Conservation (phyloP, 1,140 invertebrate species). For the Papilio dardanus region DNA sequence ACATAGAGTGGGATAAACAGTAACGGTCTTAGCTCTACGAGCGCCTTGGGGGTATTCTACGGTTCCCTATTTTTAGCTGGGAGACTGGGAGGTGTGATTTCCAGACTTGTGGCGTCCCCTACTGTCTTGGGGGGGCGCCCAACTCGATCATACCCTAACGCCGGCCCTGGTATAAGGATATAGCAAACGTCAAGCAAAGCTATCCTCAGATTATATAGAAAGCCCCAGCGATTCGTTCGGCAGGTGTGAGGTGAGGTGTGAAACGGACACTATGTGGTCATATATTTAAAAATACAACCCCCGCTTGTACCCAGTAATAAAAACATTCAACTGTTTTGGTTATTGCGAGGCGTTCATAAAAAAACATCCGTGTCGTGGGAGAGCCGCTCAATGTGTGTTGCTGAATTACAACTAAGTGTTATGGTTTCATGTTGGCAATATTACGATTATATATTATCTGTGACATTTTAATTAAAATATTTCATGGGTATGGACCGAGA, state of each 20-base stretch:
- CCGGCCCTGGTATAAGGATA: too few species aligned
- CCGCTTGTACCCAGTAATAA: conserved; percentile 31
- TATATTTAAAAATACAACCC: conserved; percentile 36
- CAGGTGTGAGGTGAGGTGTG: conserved; percentile 31
- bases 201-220: background rate
- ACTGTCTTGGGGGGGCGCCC: too few species aligned
- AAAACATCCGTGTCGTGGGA: conserved; percentile 53
- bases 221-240: conserved; percentile 18
- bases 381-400: conserved; percentile 38
- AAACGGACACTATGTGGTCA: conserved; percentile 23
- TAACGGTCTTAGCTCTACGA: too few species aligned
- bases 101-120: too few species aligned
- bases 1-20: too few species aligned
- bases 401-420: conserved; percentile 36
- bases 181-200: background rate
- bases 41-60: too few species aligned
- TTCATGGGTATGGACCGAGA: too few species aligned
- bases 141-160: too few species aligned
- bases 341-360: conserved; percentile 40
- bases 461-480: conserved; percentile 29
- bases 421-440: conserved; percentile 34
- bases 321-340: conserved; percentile 49
- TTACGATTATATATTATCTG: conserved; percentile 34
- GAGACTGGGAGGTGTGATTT: too few species aligned
- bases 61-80: too few species aligned